Evolutionary conservation across 2,797 vertebrate genomes (phyloP).

Genomic region (Chaenodraco wilsoni): DNA sequence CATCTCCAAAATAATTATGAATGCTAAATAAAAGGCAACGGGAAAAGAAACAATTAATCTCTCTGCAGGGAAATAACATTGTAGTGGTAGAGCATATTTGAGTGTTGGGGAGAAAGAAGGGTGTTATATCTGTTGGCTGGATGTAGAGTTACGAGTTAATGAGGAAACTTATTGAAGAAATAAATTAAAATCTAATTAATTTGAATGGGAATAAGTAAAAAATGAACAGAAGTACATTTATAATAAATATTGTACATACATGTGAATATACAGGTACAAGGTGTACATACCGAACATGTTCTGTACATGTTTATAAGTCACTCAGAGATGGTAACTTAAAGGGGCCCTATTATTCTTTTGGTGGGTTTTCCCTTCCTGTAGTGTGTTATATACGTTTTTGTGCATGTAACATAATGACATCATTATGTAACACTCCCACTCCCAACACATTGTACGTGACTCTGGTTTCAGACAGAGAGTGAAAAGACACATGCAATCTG

Average conservation of each 20-base stretch:
- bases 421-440: too few species aligned
- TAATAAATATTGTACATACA: neutral
- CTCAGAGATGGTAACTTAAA: neutral
- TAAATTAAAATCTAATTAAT: neutral
- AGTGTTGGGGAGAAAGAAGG: constrained; percentile 5
- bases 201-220: neutral
- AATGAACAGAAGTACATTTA: neutral
- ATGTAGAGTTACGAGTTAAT: neutral
- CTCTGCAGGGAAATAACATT: constrained; percentile 27
- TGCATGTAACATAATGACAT: too few species aligned
- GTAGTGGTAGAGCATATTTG: constrained; percentile 16
- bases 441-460: too few species aligned
- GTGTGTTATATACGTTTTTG: too few species aligned
- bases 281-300: neutral
- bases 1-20: constrained; percentile 42
- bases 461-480: too few species aligned
- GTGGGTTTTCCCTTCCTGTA: too few species aligned
- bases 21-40: constrained; percentile 54
- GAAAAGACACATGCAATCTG: too few species aligned
- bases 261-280: neutral
- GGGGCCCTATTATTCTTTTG: too few species aligned
- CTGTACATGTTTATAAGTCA: neutral
- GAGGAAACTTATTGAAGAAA: neutral
- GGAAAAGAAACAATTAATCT: constrained; percentile 28
- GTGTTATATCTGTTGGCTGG: too few species aligned